A percentile compares a stretch with the other conserved stretches of the same genome.
These are phyloP conservation scores for Hoplodrina ambigua DNA, from an alignment of 2,888 invertebrate species.

Conservation along the genomic window DNA sequence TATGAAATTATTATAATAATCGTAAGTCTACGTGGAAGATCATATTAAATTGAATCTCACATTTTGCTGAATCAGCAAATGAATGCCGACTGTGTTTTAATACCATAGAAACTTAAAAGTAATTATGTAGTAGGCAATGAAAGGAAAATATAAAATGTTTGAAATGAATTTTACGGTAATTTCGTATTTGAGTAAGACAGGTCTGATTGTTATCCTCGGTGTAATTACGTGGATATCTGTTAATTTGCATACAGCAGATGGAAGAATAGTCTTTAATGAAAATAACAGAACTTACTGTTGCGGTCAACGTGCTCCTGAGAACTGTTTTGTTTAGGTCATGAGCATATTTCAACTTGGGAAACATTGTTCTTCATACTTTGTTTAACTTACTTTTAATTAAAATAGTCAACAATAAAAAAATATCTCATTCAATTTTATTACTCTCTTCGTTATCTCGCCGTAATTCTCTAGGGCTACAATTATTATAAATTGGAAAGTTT, in stretches of 20 bases:
- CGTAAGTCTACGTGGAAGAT: not conserved
- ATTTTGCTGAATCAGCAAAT: conserved; percentile 45
- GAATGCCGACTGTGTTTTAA: conserved; percentile 27
- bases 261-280: conserved; percentile 75
- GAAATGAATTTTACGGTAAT: conserved; percentile 77
- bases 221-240: conserved; percentile 79
- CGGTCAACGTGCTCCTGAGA: conserved; percentile 82
- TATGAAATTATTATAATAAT: conserved; percentile 23
- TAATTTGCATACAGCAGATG: conserved; percentile 81
- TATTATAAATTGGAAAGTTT: not conserved
- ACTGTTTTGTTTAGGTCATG: conserved; percentile 63
- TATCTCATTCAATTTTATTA: not conserved
- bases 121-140: conserved; percentile 36
- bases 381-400: conserved; percentile 1
- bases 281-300: conserved; percentile 72
- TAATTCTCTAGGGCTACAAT: not conserved
- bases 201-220: conserved; percentile 73
- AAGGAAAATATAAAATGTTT: conserved; percentile 35
- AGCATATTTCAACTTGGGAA: conserved; percentile 39
- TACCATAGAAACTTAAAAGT: conserved; percentile 33
- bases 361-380: conserved; percentile 13
- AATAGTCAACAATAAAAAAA: not conserved
- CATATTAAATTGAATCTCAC: not conserved
- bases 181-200: conserved; percentile 72
- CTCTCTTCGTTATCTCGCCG: not conserved